Evolutionary conservation across 1,140 invertebrate genomes (phyloP).

Genomic region (Papilio glaucus): DNA sequence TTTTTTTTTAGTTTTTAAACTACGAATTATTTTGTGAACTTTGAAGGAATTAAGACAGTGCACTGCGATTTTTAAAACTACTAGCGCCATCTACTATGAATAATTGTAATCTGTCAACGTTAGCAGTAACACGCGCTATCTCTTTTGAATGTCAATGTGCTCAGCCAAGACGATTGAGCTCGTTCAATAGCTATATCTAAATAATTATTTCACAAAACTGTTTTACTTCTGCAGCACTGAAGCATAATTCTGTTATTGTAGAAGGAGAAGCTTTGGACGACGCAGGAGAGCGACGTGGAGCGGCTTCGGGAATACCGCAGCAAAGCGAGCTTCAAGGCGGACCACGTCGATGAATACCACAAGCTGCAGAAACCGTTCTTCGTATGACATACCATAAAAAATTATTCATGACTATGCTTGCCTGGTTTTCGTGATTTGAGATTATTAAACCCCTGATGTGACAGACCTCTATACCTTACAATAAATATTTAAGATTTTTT

Average conservation of each 20-base stretch:
- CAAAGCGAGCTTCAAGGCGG: constrained; percentile 87
- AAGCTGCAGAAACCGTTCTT: constrained; percentile 78
- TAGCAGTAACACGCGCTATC: too few species aligned
- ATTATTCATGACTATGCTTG: background rate
- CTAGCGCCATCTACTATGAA: background rate
- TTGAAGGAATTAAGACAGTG: too few species aligned
- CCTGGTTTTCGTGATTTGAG: background rate
- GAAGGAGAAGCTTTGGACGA: constrained; percentile 93
- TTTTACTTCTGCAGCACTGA: background rate
- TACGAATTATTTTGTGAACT: too few species aligned
- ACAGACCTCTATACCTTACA: too few species aligned
- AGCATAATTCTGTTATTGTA: constrained; percentile 48
- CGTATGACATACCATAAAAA: constrained; percentile 51
- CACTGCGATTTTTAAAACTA: background rate
- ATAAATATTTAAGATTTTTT: too few species aligned
- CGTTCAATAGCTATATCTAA: too few species aligned
- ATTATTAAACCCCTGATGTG: too few species aligned
- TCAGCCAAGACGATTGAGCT: too few species aligned
- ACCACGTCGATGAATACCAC: constrained; percentile 78
- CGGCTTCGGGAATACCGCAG: constrained; percentile 90
- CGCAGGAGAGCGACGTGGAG: constrained; percentile 88
- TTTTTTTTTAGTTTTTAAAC: too few species aligned
- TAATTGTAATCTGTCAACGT: too few species aligned
- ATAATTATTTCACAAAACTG: too few species aligned
- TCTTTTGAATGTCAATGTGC: too few species aligned